Evolutionary conservation across 2,113 vertebrate species (phyloP).

Genomic region (Onychorhynchus coronatus): DNA sequence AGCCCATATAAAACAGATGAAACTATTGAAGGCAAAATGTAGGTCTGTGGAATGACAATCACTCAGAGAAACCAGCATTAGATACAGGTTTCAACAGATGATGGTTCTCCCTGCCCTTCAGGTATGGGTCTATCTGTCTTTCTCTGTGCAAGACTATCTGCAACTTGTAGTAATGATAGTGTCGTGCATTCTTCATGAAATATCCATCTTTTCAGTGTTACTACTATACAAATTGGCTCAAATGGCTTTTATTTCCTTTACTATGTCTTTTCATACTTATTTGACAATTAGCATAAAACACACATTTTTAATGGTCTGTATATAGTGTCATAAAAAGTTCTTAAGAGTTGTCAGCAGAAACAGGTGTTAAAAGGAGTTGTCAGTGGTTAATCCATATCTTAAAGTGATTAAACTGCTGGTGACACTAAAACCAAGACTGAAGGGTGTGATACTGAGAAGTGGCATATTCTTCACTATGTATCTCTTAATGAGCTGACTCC

Average conservation of each 20-base stretch:
- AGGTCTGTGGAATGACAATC: neutral
- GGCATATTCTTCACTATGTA: neutral
- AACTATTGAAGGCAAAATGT: neutral
- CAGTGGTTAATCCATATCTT: neutral
- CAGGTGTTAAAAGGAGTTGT: neutral
- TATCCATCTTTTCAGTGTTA: neutral
- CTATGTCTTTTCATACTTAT: neutral
- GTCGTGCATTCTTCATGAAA: neutral
- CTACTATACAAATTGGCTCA: neutral
- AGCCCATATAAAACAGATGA: neutral
- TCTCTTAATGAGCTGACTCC: neutral
- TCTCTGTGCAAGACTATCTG: neutral
- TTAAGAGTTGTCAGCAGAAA: neutral
- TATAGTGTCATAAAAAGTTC: neutral
- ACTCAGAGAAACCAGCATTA: neutral
- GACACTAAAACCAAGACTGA: neutral
- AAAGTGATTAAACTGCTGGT: neutral
- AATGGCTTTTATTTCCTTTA: neutral
- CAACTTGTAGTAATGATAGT: neutral
- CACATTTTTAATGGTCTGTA: neutral
- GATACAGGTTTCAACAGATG: neutral
- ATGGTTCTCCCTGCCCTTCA: neutral
- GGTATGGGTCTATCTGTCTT: neutral
- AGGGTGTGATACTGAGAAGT: neutral
- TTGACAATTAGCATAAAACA: neutral